Percentiles rank a stretch among this genome's conserved stretches.
Evolutionary conservation across 1,140 invertebrate species (phyloP).

Genomic region (Bathynomus jamesi): DNA sequence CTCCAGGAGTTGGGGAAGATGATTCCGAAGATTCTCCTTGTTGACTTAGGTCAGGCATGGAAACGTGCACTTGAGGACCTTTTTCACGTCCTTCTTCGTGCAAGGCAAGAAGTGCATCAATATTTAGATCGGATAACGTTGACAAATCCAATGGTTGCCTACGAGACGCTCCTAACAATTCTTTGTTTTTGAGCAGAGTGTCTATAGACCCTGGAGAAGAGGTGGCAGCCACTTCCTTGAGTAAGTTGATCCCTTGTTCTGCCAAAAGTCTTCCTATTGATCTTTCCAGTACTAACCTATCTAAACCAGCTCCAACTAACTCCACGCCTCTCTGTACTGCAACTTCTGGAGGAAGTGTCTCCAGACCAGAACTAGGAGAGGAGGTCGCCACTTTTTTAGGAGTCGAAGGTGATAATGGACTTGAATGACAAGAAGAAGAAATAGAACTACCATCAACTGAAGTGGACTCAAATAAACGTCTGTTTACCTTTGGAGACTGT

Average conservation of each 20-base stretch:
- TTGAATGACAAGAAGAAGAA: constrained; percentile 26
- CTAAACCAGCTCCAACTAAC: constrained; percentile 37
- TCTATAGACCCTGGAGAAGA: constrained; percentile 42
- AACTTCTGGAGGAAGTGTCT: constrained; percentile 2
- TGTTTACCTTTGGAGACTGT: constrained; percentile 39
- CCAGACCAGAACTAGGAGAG: constrained; percentile 19
- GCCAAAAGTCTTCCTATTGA: constrained; percentile 51
- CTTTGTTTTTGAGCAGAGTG: constrained; percentile 44
- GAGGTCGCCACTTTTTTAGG: constrained; percentile 22
- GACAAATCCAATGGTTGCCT: constrained; percentile 53
- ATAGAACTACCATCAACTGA: constrained; percentile 17
- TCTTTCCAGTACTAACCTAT: constrained; percentile 53
- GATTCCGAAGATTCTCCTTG: constrained; percentile 35
- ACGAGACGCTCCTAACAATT: constrained; percentile 35
- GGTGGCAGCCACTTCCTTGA: constrained; percentile 28
- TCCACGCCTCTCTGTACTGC: constrained; percentile 38
- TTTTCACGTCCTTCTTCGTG: constrained; percentile 24
- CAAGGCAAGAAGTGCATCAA: constrained; percentile 44
- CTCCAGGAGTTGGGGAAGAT: constrained; percentile 31
- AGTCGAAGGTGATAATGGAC: constrained; percentile 22
- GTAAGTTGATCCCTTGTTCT: constrained; percentile 43
- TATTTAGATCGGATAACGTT: constrained; percentile 43
- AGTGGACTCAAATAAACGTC: constrained; percentile 32
- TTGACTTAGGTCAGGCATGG: constrained; percentile 56
- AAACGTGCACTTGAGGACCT: constrained; percentile 43